Percentiles rank a stretch among this genome's conserved stretches.
These are phyloP conservation scores for Drosophila virilis DNA, from an alignment of 1,140 invertebrate species.

Conservation along the genomic window DNA sequence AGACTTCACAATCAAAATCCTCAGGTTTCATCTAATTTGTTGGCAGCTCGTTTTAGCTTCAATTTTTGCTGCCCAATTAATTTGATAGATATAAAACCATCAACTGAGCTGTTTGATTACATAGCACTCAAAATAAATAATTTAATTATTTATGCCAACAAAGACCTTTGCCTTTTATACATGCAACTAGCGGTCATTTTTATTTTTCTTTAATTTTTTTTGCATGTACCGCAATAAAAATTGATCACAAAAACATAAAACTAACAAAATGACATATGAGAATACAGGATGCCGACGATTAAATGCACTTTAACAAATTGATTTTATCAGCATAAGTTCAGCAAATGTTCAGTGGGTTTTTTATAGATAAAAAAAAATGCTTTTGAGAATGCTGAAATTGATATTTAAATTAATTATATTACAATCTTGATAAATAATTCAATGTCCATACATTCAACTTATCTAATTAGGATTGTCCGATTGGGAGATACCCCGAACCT, in stretches of 20 bases:
- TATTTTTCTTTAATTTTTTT: neutral
- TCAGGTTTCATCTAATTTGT: neutral
- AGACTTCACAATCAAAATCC: neutral
- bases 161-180: slow-evolving; percentile 60
- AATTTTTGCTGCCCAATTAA: slow-evolving; percentile 63
- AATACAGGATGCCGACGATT: neutral
- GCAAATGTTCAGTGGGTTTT: too few relatives aligned
- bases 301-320: neutral
- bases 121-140: slow-evolving; percentile 61
- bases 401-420: too few relatives aligned
- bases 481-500: too few relatives aligned
- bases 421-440: too few relatives aligned
- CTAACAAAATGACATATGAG: neutral
- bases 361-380: too few relatives aligned
- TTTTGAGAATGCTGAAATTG: too few relatives aligned
- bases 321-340: too few relatives aligned
- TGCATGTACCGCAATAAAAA: slow-evolving; percentile 13
- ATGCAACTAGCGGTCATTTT: slow-evolving; percentile 35
- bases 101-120: slow-evolving; percentile 28
- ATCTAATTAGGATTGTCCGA: too few relatives aligned
- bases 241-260: slow-evolving; percentile 11
- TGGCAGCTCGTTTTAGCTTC: slow-evolving; percentile 12
- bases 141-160: slow-evolving; percentile 78
- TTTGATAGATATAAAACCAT: slow-evolving; percentile 51
- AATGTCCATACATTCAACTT: too few relatives aligned